Percentiles rank a stretch among this genome's conserved stretches.
These are phyloP conservation scores for Lysandra coridon DNA, from an alignment of 2,888 invertebrate species.

Conservation along the genomic window DNA sequence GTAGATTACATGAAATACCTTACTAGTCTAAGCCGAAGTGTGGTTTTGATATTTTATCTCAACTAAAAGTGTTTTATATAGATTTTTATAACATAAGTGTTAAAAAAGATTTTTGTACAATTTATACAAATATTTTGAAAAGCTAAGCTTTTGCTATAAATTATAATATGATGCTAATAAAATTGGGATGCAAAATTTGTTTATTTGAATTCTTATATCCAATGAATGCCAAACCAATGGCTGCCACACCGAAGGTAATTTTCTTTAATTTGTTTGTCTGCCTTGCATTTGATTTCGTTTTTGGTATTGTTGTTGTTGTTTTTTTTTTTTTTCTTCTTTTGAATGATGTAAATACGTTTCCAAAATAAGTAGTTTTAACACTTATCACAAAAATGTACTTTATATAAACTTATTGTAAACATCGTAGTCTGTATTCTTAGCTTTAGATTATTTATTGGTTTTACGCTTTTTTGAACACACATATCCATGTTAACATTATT, in stretches of 20 bases:
- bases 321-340: not conserved
- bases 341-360: conserved; percentile 9
- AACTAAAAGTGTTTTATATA: conserved; percentile 25
- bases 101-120: conserved; percentile 47
- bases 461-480: conserved; percentile 35
- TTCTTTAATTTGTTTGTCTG: conserved; percentile 46
- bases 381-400: conserved; percentile 8
- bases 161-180: conserved; percentile 70
- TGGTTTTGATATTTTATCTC: conserved; percentile 25
- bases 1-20: conserved; percentile 16
- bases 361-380: not conserved
- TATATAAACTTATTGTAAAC: not conserved
- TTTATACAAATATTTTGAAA: conserved; percentile 48
- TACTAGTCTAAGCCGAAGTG: conserved; percentile 4
- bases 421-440: not conserved
- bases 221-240: conserved; percentile 24
- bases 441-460: conserved; percentile 40
- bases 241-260: conserved; percentile 41
- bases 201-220: conserved; percentile 46
- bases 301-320: conserved; percentile 40
- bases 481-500: conserved; percentile 19
- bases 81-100: conserved; percentile 31
- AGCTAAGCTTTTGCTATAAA: conserved; percentile 61
- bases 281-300: conserved; percentile 59
- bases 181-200: conserved; percentile 42